Base-by-base conservation (phyloP, 2,113 vertebrate species). In the Capreolus pygargus region DNA sequence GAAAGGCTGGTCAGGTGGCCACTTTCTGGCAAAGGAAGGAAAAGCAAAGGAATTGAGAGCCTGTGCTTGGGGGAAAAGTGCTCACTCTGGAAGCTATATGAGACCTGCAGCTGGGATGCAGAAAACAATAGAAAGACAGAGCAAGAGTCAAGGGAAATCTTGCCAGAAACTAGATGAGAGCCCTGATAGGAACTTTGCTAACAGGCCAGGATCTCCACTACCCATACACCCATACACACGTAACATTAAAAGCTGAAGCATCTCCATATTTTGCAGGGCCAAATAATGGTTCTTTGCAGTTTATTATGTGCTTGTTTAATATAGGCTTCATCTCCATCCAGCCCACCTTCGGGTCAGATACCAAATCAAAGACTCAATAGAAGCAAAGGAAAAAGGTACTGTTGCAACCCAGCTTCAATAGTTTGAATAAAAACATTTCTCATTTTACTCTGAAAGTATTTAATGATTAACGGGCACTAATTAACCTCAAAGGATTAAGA, bases 1-100 rank as follows among this genome's bases (percentile, higher is more conserved):
- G 92, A 98, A 94, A 98, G 97, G 98, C 84, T 55, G 89, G 98
- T 99, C 99, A 99, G 98, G 98, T 99, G 99, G 97, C 1, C 94
- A 25, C 58, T 96, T 88, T 83, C 33, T 89, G 93, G 83, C 88
- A 98, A 98, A 98, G 98, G 98, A 98, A 98, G 98, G 98, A 98
- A 98, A 98, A 99, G 98, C 98, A 98, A 98, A 99, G 98, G 91
- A 98, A 97, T 87, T 81, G 97, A 97, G 98, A 98, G 91, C 55
- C 33, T 70, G 89, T 98, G 95, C 98, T 96, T 82, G 93, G 97
- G 16, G 21, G 13, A 0, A 84, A 43, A 52, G 70, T 0, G 39
- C 87, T 98, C 90, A 50, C 81, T 97, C 94, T 98, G 95, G 96
- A 99, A 98, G 98, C 81, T 96, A 94, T 17, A 81, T 93, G 97